Evolutionary conservation across 2,113 vertebrate genomes (phyloP).

Genomic region (Columba janthina): DNA sequence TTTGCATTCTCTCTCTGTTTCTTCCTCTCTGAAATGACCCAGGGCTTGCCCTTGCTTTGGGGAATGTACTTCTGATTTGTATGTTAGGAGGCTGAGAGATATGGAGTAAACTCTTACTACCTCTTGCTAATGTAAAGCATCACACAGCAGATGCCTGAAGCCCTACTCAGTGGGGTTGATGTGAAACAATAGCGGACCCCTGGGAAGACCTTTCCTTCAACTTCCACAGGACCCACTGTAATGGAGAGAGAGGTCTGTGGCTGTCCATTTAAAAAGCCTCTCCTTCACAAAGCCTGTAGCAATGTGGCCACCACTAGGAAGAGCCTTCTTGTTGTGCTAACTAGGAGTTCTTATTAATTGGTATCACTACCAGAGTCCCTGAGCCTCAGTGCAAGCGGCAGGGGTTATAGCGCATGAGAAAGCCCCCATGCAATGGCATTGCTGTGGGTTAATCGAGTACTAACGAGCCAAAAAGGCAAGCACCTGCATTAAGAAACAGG

Average conservation of each 20-base stretch:
- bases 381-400: neutral
- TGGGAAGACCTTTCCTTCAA: neutral
- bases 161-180: neutral
- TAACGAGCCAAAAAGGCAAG: neutral
- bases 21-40: neutral
- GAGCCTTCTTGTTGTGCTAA: constrained; percentile 35
- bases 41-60: neutral
- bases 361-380: neutral
- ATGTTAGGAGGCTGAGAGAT: neutral
- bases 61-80: neutral
- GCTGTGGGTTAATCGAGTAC: neutral
- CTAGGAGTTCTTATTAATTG: neutral
- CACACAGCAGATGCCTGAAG: neutral
- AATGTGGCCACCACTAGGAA: neutral
- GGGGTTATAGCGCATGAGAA: constrained; percentile 2
- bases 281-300: constrained; percentile 12
- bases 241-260: neutral
- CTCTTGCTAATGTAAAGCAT: neutral
- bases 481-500: neutral
- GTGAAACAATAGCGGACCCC: neutral
- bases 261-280: neutral
- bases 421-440: neutral
- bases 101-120: neutral
- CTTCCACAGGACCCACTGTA: neutral
- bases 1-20: neutral